A percentile compares a stretch with the other conserved stretches of the same genome.
Conservation (phyloP, 2,888 invertebrate genomes). For the Alcis repandata region DNA sequence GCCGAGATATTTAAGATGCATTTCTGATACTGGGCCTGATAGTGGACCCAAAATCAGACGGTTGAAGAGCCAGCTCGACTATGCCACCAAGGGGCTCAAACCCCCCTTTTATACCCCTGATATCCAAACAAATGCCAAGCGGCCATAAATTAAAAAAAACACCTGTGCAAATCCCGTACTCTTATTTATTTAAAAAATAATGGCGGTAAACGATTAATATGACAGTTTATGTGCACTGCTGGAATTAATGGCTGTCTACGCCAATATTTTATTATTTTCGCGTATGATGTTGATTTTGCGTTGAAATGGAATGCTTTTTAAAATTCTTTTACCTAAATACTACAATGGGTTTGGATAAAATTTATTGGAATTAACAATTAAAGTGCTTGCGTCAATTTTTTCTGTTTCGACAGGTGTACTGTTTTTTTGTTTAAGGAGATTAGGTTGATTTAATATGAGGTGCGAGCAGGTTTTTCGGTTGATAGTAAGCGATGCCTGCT, state of each 20-base stretch:
- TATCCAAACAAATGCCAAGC: not conserved
- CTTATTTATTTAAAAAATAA: constrained; percentile 11
- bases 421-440: too few species aligned
- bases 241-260: not conserved
- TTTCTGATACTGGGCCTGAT: not conserved
- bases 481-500: too few species aligned
- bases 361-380: constrained; percentile 11
- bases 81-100: not conserved
- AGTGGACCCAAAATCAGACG: constrained; percentile 14
- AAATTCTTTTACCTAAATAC: not conserved
- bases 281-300: not conserved
- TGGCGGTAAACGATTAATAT: not conserved
- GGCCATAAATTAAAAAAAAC: constrained; percentile 21
- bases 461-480: too few species aligned
- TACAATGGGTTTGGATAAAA: constrained; percentile 1
- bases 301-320: not conserved
- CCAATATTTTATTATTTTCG: not conserved
- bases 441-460: too few species aligned
- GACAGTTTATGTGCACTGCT: constrained; percentile 3
- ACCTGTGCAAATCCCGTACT: constrained; percentile 21
- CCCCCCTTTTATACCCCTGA: constrained; percentile 7
- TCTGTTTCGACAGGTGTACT: not conserved
- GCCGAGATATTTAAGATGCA: constrained; percentile 11
- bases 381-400: constrained; percentile 9
- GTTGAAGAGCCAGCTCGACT: constrained; percentile 17